Percentiles rank a stretch among this genome's conserved stretches.
Evolutionary conservation across 2,797 vertebrate species (phyloP).

Genomic region (Rhynchonycteris naso): DNA sequence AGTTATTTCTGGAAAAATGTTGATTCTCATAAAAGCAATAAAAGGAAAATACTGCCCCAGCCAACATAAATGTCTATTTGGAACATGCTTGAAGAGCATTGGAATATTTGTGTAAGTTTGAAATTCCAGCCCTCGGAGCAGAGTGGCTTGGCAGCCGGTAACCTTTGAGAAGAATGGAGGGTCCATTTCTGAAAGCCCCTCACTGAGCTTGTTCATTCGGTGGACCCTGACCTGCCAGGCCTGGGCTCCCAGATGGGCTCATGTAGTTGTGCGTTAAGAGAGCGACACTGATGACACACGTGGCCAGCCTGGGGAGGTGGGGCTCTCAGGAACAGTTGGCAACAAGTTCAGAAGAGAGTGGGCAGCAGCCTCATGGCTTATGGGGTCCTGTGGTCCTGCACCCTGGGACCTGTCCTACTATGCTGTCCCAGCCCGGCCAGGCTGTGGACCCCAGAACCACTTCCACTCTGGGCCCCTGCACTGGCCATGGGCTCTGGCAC

Average conservation of each 20-base stretch:
- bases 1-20: conserved; percentile 88
- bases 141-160: conserved; percentile 62
- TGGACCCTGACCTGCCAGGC: conserved; percentile 38
- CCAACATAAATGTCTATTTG: conserved; percentile 88
- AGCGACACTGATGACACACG: rapidly evolving
- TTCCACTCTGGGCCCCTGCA: neutral
- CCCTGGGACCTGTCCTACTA: rapidly evolving
- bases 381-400: rapidly evolving
- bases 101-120: conserved; percentile 81
- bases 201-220: neutral
- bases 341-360: neutral
- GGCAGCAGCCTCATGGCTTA: rapidly evolving
- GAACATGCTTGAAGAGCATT: conserved; percentile 70
- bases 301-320: rapidly evolving
- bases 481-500: neutral
- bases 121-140: conserved; percentile 66
- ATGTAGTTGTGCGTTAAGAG: rapidly evolving
- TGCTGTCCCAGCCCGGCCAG: rapidly evolving
- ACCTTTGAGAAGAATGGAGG: conserved; percentile 55
- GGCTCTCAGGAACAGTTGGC: rapidly evolving
- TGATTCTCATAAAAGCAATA: conserved; percentile 86
- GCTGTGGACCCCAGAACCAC: rapidly evolving
- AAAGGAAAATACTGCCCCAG: conserved; percentile 83
- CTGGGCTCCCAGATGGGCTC: neutral
- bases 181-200: conserved; percentile 32